phyloP scores from a whole-genome alignment of 2,797 vertebrate genomes.

The Poecilia wingei region DNA sequence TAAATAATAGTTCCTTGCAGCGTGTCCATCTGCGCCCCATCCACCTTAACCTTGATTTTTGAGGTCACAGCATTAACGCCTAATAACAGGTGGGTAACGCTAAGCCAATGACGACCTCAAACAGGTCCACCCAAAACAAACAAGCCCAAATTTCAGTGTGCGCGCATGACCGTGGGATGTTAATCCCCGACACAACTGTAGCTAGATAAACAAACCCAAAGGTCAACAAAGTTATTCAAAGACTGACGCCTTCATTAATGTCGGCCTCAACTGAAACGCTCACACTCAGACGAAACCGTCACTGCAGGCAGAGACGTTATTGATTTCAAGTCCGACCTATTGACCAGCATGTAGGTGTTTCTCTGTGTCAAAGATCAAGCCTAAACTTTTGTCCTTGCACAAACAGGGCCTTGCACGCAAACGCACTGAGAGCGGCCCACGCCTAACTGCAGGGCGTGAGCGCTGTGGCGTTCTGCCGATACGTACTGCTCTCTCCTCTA shows the following conservation, averaged over 20 bases:
- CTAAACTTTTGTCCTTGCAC: slow-evolving; percentile 58
- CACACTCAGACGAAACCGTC: not conserved
- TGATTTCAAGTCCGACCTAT: slow-evolving; percentile 42
- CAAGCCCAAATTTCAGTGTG: slow-evolving; percentile 22
- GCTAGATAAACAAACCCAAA: slow-evolving; percentile 8
- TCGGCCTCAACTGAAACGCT: not conserved
- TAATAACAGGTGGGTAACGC: slow-evolving; percentile 61
- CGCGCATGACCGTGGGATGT: slow-evolving; percentile 1
- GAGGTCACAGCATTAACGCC: slow-evolving; percentile 54
- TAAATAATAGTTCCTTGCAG: not conserved
- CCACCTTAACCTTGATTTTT: slow-evolving; percentile 55
- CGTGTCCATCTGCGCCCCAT: not conserved
- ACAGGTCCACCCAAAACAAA: slow-evolving; percentile 14
- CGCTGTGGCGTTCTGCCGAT: slow-evolving; percentile 29
- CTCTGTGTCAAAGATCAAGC: slow-evolving; percentile 20
- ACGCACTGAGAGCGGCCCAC: slow-evolving; percentile 26
- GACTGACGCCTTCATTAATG: slow-evolving; percentile 1
- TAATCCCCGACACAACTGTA: slow-evolving; percentile 7
- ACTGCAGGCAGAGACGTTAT: slow-evolving; percentile 13
- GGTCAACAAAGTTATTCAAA: slow-evolving; percentile 24
- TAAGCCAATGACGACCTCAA: slow-evolving; percentile 30
- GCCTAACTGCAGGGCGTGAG: slow-evolving; percentile 66
- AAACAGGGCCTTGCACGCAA: slow-evolving; percentile 23
- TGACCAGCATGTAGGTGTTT: slow-evolving; percentile 27
- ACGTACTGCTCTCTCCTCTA: not conserved